Percentiles rank a stretch among this genome's conserved stretches.
Conservation (phyloP, 2,797 vertebrate species). For the Syndactyla subalaris region DNA sequence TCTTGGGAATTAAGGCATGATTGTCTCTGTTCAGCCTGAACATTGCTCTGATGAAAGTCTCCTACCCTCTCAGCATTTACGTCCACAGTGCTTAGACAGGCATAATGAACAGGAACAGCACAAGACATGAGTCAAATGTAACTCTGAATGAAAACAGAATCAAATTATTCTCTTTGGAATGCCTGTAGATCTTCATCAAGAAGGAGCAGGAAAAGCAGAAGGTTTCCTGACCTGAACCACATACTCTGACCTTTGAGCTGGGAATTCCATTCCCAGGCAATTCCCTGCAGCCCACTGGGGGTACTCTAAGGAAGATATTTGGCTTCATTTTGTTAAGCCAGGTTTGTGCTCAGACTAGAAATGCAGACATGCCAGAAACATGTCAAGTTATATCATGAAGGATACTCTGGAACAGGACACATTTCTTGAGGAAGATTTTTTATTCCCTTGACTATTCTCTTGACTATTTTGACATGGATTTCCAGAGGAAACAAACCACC, state of each 20-base stretch:
- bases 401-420: not conserved
- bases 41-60: not conserved
- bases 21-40: not conserved
- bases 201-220: conserved; percentile 25
- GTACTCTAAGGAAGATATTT: conserved; percentile 5
- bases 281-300: conserved; percentile 10
- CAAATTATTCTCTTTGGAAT: not conserved
- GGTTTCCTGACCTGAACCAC: conserved; percentile 22
- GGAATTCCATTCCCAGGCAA: conserved; percentile 36
- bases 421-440: conserved; percentile 1
- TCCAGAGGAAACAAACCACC: conserved; percentile 27
- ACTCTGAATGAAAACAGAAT: conserved; percentile 8
- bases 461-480: not conserved
- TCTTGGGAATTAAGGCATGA: not conserved
- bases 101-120: not conserved
- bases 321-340: not conserved
- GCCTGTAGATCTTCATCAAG: not conserved
- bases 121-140: not conserved
- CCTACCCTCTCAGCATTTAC: not conserved
- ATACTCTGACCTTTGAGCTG: conserved; percentile 24
- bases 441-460: not conserved
- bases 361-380: conserved; percentile 21
- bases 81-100: not conserved
- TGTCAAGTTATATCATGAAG: not conserved
- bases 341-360: conserved; percentile 23